A percentile compares a stretch with the other conserved stretches of the same genome.
phyloP scores from a whole-genome alignment of 2,888 invertebrate species.

The Limenitis camilla region DNA sequence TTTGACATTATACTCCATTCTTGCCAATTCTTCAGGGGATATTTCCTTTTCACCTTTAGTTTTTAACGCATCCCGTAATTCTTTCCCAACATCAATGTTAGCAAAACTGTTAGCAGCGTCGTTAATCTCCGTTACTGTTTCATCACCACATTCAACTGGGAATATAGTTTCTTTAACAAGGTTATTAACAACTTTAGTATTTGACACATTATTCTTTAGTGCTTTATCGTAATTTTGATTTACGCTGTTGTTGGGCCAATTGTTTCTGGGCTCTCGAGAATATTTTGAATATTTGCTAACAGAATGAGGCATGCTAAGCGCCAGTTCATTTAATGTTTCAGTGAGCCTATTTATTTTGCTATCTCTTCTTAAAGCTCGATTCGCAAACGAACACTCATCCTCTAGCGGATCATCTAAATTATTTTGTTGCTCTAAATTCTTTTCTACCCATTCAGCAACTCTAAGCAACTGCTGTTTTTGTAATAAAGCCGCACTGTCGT shows the following conservation, averaged over 20 bases:
- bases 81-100: slow-evolving; percentile 38
- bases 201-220: slow-evolving; percentile 27
- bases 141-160: slow-evolving; percentile 58
- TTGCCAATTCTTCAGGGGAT: slow-evolving; percentile 76
- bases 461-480: slow-evolving; percentile 78
- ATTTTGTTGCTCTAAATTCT: slow-evolving; percentile 72
- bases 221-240: slow-evolving; percentile 36
- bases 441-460: slow-evolving; percentile 86
- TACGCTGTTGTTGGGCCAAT: slow-evolving; percentile 45
- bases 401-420: slow-evolving; percentile 61
- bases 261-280: slow-evolving; percentile 43
- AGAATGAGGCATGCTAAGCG: slow-evolving; percentile 66
- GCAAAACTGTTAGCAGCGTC: slow-evolving; percentile 47
- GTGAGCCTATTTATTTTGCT: slow-evolving; percentile 56
- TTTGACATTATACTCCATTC: slow-evolving; percentile 86
- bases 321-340: slow-evolving; percentile 62
- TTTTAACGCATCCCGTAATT: slow-evolving; percentile 43
- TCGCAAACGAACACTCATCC: slow-evolving; percentile 54
- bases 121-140: slow-evolving; percentile 53
- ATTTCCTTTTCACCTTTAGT: slow-evolving; percentile 55
- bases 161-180: slow-evolving; percentile 61
- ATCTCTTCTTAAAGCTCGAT: slow-evolving; percentile 46
- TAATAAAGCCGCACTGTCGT: slow-evolving; percentile 70
- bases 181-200: slow-evolving; percentile 42
- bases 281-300: slow-evolving; percentile 62